These are phyloP conservation scores for Anguilla pacifica DNA, from an alignment of 2,797 vertebrate species.

Conservation along the genomic window DNA sequence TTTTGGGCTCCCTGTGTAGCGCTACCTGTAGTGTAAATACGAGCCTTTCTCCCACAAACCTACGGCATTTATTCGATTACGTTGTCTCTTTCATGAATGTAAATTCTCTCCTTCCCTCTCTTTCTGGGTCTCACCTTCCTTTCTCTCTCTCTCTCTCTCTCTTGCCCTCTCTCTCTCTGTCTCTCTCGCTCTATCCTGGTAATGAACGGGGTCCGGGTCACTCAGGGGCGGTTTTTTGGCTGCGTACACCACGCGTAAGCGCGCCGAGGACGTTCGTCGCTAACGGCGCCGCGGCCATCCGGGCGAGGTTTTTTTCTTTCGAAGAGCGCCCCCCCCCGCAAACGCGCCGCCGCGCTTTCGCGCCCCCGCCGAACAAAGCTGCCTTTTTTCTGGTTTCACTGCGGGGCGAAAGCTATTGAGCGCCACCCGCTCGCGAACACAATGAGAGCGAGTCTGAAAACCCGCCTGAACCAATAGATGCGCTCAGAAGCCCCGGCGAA, in stretches of 20 bases:
- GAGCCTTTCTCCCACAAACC: background rate
- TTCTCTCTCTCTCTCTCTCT: background rate
- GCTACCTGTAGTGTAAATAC: background rate
- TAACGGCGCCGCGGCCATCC: background rate
- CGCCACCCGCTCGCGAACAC: conserved; percentile 49
- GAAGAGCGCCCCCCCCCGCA: background rate
- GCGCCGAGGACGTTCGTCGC: background rate
- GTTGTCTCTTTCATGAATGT: background rate
- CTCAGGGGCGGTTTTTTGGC: background rate
- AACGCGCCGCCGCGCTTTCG: background rate
- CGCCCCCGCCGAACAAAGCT: conserved; percentile 44
- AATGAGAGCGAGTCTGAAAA: conserved; percentile 45
- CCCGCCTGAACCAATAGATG: background rate
- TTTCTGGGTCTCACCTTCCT: background rate
- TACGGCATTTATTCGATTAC: background rate
- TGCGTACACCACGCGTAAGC: no score
- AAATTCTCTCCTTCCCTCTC: background rate
- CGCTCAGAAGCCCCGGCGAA: conserved; percentile 42
- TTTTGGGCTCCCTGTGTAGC: background rate
- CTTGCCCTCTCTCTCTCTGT: background rate
- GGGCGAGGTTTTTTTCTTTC: background rate
- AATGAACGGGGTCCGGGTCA: background rate
- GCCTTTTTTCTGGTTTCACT: conserved; percentile 56
- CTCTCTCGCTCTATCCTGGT: background rate
- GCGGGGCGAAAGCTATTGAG: conserved; percentile 54